Conservation (phyloP, 2,888 invertebrate genomes). For the Platycheirus rosarum region DNA sequence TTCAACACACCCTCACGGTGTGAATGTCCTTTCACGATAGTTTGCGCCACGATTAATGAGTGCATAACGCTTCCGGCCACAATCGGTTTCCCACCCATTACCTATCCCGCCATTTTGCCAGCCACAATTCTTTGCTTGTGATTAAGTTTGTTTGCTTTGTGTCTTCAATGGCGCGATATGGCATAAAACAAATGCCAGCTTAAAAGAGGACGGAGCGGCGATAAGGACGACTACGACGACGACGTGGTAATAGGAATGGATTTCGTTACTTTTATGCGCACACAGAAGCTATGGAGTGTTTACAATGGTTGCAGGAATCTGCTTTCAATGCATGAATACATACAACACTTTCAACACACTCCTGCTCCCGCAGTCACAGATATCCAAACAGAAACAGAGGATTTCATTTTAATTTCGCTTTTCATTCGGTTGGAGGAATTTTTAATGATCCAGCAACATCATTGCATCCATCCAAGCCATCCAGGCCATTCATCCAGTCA, state of each 20-base stretch:
- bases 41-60: conserved; percentile 68
- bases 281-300: conserved; percentile 30
- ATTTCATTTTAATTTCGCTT: conserved; percentile 52
- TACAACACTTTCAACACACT: conserved; percentile 3
- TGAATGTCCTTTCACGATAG: conserved; percentile 72
- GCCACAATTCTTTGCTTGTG: conserved; percentile 27
- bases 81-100: conserved; percentile 46
- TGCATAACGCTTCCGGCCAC: conserved; percentile 69
- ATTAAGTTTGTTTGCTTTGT: conserved; percentile 63
- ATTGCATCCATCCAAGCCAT: conserved; percentile 9
- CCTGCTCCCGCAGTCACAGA: background rate
- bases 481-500: no score
- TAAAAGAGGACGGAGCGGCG: conserved; percentile 36
- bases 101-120: conserved; percentile 11
- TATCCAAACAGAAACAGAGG: conserved; percentile 12
- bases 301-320: conserved; percentile 45
- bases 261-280: conserved; percentile 39
- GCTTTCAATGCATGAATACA: conserved; percentile 58
- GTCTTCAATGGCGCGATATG: conserved; percentile 51
- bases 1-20: conserved; percentile 72
- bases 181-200: conserved; percentile 33
- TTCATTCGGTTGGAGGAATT: conserved; percentile 52
- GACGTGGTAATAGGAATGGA: conserved; percentile 36
- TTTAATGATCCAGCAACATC: conserved; percentile 59
- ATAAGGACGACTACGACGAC: background rate